A percentile compares a stretch with the other conserved stretches of the same genome.
Evolutionary conservation across 2,113 vertebrate genomes (phyloP).

Genomic region (Osmerus mordax): DNA sequence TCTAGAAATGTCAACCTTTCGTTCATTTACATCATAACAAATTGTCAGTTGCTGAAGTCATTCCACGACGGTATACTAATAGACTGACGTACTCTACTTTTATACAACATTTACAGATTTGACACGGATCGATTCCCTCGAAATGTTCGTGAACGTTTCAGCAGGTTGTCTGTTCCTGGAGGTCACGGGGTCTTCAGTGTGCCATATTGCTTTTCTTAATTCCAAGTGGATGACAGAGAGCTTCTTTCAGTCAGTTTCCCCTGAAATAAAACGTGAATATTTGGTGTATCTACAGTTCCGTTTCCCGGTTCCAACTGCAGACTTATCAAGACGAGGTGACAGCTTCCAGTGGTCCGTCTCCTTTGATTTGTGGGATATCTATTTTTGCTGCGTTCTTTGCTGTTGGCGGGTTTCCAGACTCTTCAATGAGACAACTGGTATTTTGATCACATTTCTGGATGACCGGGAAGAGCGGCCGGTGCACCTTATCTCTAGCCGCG

Average conservation of each 20-base stretch:
- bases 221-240: constrained; percentile 47
- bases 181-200: constrained; percentile 50
- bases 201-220: constrained; percentile 72
- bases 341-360: constrained; percentile 72
- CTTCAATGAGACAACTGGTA: constrained; percentile 27
- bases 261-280: constrained; percentile 56
- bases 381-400: constrained; percentile 2
- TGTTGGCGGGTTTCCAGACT: constrained; percentile 12
- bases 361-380: constrained; percentile 22
- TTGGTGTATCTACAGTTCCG: constrained; percentile 24
- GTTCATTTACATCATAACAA: constrained; percentile 4
- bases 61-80: constrained; percentile 33
- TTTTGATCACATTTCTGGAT: constrained; percentile 46
- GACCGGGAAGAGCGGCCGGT: constrained; percentile 12
- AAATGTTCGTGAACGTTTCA: constrained; percentile 1
- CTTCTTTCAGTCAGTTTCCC: constrained; percentile 50
- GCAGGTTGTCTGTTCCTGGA: background rate
- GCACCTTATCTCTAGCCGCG: constrained; percentile 15
- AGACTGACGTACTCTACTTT: constrained; percentile 19
- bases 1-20: background rate
- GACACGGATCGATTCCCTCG: constrained; percentile 35
- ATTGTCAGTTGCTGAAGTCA: constrained; percentile 4
- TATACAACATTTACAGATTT: constrained; percentile 50
- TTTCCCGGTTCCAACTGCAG: background rate
- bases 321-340: constrained; percentile 81